A percentile compares a stretch with the other conserved stretches of the same genome.
These are phyloP conservation scores for Andrena bicolor DNA, from an alignment of 2,888 invertebrate genomes.

Conservation along the genomic window DNA sequence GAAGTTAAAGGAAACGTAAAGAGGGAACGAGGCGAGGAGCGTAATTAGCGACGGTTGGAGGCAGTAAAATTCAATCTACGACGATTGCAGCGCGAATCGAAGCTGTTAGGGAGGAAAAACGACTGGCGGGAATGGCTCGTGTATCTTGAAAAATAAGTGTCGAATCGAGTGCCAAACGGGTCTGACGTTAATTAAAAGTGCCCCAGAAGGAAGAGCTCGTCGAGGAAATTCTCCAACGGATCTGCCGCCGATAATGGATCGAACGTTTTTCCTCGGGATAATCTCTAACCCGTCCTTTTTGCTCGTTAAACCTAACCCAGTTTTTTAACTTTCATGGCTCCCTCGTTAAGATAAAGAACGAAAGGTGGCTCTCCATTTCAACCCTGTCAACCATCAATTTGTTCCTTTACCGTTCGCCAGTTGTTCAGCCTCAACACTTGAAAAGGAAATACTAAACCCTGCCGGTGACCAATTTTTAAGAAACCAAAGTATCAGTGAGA, in stretches of 20 bases:
- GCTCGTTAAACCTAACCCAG: constrained; percentile 51
- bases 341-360: constrained; percentile 48
- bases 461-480: no score
- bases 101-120: neutral
- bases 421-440: neutral
- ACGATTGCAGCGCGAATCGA: constrained; percentile 25
- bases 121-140: constrained; percentile 37
- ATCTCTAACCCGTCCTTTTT: constrained; percentile 52
- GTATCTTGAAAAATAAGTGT: constrained; percentile 68
- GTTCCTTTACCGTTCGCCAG: neutral
- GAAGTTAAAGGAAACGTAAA: neutral
- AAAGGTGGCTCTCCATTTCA: constrained; percentile 30
- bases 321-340: constrained; percentile 35
- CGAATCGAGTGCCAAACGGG: constrained; percentile 54
- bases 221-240: constrained; percentile 36
- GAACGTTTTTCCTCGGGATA: constrained; percentile 51
- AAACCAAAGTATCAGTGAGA: no score
- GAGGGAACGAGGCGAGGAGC: constrained; percentile 25
- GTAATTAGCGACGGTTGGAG: constrained; percentile 38
- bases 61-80: constrained; percentile 39
- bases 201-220: constrained; percentile 45
- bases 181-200: constrained; percentile 72
- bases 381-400: constrained; percentile 18
- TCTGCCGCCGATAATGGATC: constrained; percentile 55
- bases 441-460: no score